Evolutionary conservation across 2,113 vertebrate species (phyloP), one percentile per base, ranked within the genome.

Genomic region (Speoplatyrhinus poulsoni): DNA sequence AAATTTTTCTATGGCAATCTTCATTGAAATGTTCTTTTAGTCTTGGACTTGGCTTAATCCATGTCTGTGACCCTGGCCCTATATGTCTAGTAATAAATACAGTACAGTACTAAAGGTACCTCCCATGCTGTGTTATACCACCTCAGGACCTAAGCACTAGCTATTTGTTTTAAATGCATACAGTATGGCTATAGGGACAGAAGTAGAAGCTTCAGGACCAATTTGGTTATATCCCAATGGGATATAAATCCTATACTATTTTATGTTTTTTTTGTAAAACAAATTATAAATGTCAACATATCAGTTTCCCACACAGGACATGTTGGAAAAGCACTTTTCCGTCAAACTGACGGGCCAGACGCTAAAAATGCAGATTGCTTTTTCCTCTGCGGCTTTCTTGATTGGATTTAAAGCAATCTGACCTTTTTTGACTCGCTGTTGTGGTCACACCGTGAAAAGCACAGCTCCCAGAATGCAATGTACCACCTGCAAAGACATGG

Each of bases 391-490:
- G 81, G 66, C 70, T 65, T 79, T 57, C 67, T 82, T 41, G 82
- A 86, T 85, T 86, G 74, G 72, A 77, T 81, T 75, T 77, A 66
- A 64, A 80, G 69, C 72, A 57, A 53, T 17, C 53, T 60, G 70
- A 73, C 63, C 80, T 49, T 17, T 11, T 41, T 6, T 58, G 72
- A 79, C 82, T 73, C 46, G 63, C 67, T 59, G 74, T 68, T 73
- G 60, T 69, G 63, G 72, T 79, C 62, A 15, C 72, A 67, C 62
- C 76, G 74, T 80, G 70, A 82, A 84, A 83, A 82, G 77, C 33
- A 10, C 60, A 67, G 60, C 36, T 41, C 57, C 57, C 62, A 1
- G 52, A 52, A 82, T 83, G 70, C 80, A 73, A 64, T 59, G 75
- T 63, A 75, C 76, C 85, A 85, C 81, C 83, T 87, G 87, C 74